A percentile compares a stretch with the other conserved stretches of the same genome.
Conservation (phyloP, 2,113 vertebrate species). For the Nanorana parkeri region DNA sequence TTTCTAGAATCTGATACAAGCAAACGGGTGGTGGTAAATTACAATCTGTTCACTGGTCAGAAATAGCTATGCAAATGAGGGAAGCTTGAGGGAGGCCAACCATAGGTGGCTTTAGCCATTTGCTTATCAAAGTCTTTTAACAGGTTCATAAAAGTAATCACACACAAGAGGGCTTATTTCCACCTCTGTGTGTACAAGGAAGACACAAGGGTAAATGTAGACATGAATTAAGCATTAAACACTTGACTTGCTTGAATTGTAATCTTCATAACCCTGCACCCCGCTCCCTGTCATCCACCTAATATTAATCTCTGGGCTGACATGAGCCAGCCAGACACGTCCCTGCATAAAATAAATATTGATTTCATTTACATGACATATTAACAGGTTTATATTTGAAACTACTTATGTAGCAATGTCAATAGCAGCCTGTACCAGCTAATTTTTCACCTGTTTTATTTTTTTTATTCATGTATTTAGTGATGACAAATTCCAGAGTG, state of each 20-base stretch:
- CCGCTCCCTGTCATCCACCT: constrained; percentile 17
- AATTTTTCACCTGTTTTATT: too few relatives aligned
- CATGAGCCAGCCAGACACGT: background rate
- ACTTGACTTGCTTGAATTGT: constrained; percentile 4
- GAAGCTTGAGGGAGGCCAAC: background rate
- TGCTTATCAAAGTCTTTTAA: constrained; percentile 34
- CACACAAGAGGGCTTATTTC: background rate
- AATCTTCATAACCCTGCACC: constrained; percentile 1
- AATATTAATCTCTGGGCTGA: constrained; percentile 31
- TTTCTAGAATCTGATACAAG: background rate
- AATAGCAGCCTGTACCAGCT: background rate
- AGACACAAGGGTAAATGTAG: background rate
- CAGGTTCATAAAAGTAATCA: constrained; percentile 23
- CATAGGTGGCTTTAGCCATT: constrained; percentile 1
- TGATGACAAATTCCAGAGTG: too few relatives aligned
- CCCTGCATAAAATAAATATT: constrained; percentile 40
- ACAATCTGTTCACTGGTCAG: background rate
- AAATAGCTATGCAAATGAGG: constrained; percentile 13
- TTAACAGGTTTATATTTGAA: constrained; percentile 22
- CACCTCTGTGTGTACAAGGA: background rate
- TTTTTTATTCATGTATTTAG: too few relatives aligned
- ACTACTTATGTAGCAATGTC: background rate
- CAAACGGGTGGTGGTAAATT: background rate
- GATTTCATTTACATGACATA: constrained; percentile 6
- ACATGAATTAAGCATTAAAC: constrained; percentile 26